phyloP scores from a whole-genome alignment of 1,140 invertebrate genomes.

The Aphelinus certus region DNA sequence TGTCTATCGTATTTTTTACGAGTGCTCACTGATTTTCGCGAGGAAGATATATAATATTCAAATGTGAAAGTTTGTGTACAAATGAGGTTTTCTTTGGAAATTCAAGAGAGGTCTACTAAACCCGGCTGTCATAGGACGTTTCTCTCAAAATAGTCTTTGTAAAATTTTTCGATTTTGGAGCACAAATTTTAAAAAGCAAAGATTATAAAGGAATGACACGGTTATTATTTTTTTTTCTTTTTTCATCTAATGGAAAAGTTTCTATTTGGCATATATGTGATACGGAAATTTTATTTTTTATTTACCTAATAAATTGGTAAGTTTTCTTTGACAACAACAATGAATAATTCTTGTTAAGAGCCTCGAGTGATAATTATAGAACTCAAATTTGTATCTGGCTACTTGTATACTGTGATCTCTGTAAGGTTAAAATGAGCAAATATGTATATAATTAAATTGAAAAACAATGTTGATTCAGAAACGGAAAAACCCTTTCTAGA shows the following conservation, averaged over 20 bases:
- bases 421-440: conserved; percentile 56
- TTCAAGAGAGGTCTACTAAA: conserved; percentile 25
- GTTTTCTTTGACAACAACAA: conserved; percentile 32
- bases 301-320: conserved; percentile 21
- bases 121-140: conserved; percentile 36
- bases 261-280: conserved; percentile 20
- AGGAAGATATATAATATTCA: conserved; percentile 26
- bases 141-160: conserved; percentile 12
- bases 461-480: conserved; percentile 35
- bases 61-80: conserved; percentile 34
- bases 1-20: conserved; percentile 34
- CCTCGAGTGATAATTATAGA: conserved; percentile 52
- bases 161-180: not conserved
- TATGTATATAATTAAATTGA: conserved; percentile 50
- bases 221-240: conserved; percentile 2
- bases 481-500: conserved; percentile 46
- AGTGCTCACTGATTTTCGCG: conserved; percentile 23
- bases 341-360: conserved; percentile 32
- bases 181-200: not conserved
- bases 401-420: conserved; percentile 67
- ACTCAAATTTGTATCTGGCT: conserved; percentile 62
- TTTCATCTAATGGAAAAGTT: conserved; percentile 28
- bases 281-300: conserved; percentile 36
- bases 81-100: conserved; percentile 29
- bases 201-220: conserved; percentile 27